Conservation (phyloP, 1,140 invertebrate species). For the Caenorhabditis elegans region DNA sequence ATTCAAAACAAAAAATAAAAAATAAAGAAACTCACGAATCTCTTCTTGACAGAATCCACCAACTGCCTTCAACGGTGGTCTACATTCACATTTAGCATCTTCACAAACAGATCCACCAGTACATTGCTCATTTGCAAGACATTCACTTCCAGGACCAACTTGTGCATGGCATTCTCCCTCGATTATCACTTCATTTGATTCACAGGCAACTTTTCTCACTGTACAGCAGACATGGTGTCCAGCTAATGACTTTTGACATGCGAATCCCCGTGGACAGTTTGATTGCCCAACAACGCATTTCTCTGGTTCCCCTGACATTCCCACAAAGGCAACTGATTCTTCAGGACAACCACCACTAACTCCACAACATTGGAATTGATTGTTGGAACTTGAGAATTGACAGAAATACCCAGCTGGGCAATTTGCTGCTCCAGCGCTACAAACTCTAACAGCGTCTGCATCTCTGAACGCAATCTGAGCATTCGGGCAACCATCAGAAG, state of each 20-base stretch:
- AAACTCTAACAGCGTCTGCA: slow-evolving; percentile 35
- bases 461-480: slow-evolving; percentile 46
- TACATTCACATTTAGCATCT: slow-evolving; percentile 32
- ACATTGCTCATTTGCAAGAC: slow-evolving; percentile 37
- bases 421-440: slow-evolving; percentile 42
- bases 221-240: slow-evolving; percentile 41
- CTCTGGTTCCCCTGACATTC: slow-evolving; percentile 46
- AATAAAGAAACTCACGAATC: neutral
- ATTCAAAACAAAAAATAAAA: no score
- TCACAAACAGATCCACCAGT: slow-evolving; percentile 43
- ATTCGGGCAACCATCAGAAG: slow-evolving; percentile 43
- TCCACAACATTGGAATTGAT: slow-evolving; percentile 52
- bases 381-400: slow-evolving; percentile 43
- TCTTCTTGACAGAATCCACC: slow-evolving; percentile 42
- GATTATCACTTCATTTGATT: slow-evolving; percentile 34
- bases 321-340: slow-evolving; percentile 44
- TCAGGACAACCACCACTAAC: slow-evolving; percentile 47
- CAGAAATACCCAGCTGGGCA: slow-evolving; percentile 49
- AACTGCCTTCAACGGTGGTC: slow-evolving; percentile 20
- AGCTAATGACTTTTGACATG: slow-evolving; percentile 39
- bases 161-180: slow-evolving; percentile 39
- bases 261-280: slow-evolving; percentile 45
- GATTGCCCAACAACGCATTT: slow-evolving; percentile 46
- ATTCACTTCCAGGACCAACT: slow-evolving; percentile 24
- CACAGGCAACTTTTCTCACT: slow-evolving; percentile 29